Evolutionary conservation across 2,797 vertebrate genomes (phyloP), one percentile per base, ranked within the genome.

Genomic region (Gymnoscopelus microlampas): DNA sequence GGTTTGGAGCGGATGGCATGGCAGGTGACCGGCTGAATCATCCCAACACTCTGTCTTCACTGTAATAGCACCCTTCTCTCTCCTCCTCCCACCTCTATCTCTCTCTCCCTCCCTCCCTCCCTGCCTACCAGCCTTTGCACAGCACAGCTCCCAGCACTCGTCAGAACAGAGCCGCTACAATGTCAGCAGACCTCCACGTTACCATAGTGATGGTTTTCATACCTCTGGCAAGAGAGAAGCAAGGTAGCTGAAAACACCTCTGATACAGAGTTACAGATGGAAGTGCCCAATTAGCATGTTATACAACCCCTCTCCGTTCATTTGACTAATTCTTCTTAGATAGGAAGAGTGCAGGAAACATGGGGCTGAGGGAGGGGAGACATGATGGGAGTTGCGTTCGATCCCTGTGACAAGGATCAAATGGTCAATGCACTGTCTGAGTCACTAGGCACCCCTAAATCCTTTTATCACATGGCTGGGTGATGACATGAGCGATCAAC

Each of bases 1-100:
- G 58, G 81, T 74, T 78, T 84, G 79, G 80, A 83, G 71, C 68
- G 63, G 71, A 85, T 78, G 78, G 68, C 71, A 65, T 71, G 82
- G 87, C 82, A 82, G 85, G 79, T 86, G 87, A 90, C 87, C 83
- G 70, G 79, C 83, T 86, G 87, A 88, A 86, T 90, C 84, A 88
- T 86, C 79, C 67, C 71, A 80, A 70, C 78, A 70, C 81, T 85
- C 79, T 57, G 72, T 90, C 84, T 89, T 87, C 74, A 76, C 74
- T 86, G 81, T 87, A 88, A 89, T 78, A 84, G 85, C 80, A 70
- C 59, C 77, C 68, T 77, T 88, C 80, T 84, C 10, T 19, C 35
- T 19, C 59, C 48, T 85, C 84, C 89, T 82, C 91, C 82, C 80
- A 78, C 82, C 81, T n/a, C 15, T 74, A 68, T 81, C 83, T 85